Base-by-base conservation (phyloP, 1,140 invertebrate genomes). In the Drosophila trapezifrons region DNA sequence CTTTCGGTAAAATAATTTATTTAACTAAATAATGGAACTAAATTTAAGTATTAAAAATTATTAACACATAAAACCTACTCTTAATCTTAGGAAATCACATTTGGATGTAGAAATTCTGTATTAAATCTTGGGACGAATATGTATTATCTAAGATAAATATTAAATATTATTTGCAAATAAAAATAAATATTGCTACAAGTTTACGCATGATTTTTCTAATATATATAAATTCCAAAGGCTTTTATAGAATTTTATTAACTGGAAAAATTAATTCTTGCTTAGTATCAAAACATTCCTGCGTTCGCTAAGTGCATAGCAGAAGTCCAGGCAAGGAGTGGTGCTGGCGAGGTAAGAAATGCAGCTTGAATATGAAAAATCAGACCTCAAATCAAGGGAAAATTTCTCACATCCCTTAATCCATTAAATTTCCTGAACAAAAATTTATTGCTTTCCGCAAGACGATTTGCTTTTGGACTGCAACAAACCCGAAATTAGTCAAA, bases 371-470 rank as follows among this genome's bases (percentile, higher is more conserved):
- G 56, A 81, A 78, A 57, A 80, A 57, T 78, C 80, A 79, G 67
- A 78, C 64, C 52, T 55, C 75, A 78, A 83, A 78, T 83, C 69
- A 67, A 38, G 65, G 52, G 32, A 63, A 71, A 85, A 85, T 85
- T 77, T 76, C 51, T 54, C 60, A 58, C 67, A 77, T 80, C 71
- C 62, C 47, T 47, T 76, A 77, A 77, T 77, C 74, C 82, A 71
- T 78, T 67, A 71, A 62, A 80, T 75, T 80, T 85, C 59, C 73
- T 66, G 63, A 40, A 40, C 42, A 63, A 65, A 65, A 79, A 73
- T 79, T 83, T 83, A 76, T 69, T 80, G 81, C 81, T 71, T 60
- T 85, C 69, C 77, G 52, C 82, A 76, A 55, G 46, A 42, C 58
- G 72, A 57, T 66, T 69, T 64, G 43, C 65, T 54, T 35, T 52